Evolutionary conservation across 2,797 vertebrate genomes (phyloP), one percentile per base, ranked within the genome.

Genomic region (Aplochiton taeniatus): DNA sequence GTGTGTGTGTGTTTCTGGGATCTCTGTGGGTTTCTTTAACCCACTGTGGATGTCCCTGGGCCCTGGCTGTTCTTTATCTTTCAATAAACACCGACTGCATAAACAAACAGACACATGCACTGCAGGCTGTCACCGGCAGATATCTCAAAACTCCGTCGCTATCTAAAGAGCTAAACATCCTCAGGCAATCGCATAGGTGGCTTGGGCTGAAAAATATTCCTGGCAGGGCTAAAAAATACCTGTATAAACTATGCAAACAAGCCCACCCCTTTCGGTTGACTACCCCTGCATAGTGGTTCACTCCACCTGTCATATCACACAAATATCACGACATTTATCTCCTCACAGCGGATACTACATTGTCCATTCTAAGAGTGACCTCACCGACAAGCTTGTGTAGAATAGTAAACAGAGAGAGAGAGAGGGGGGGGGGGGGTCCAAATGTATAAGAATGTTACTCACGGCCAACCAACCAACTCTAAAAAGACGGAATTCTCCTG

Each of bases 401-500:
- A n/a, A 13, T 45, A 45, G 57, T 17, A 47, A 58, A 58, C 57
- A 58, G 44, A 58, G n/a, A 13, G 54, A 11, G 31, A 7, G 10
- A 41, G 9, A 14, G 16, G 8, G 1, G n/a, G 1, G 1, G 8
- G 17, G n/a, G 9, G 54, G 42, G 8, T n/a, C 31, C 19, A 13
- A 41, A 41, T 41, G 31, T 9, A 57, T 31, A 41, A 10, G 42
- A 41, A 20, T 31, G 8, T 20, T 13, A 57, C 31, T 41, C 20
- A 41, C 11, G n/a, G 20, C 12, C 8, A 57, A 55, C 11, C 6
- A 8, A 41, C 20, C 46, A 48, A 48, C 46, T 11, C 76, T 56
- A 0, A 2, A 63, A 67, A 46, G 16, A 63, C 75, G 70, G 71
- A 18, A 58, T 68, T 84, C 79, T 75, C 77, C 52, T 0, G 75